Evolutionary conservation across 2,797 vertebrate species (phyloP).

Genomic region (Allobates femoralis): DNA sequence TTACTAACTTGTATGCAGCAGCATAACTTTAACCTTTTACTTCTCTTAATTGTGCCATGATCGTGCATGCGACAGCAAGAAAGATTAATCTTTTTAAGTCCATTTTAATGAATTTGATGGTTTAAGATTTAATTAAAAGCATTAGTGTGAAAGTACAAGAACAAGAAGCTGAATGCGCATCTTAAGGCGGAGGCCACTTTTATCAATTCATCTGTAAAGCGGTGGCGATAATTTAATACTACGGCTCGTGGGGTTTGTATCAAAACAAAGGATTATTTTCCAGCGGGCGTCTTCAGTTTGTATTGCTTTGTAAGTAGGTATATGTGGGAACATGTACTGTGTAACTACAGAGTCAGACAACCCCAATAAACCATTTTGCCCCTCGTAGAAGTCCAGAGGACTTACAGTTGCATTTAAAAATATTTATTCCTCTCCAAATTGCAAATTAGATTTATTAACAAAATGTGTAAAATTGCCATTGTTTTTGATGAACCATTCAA

Average conservation of each 20-base stretch:
- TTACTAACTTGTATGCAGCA: slow-evolving; percentile 55
- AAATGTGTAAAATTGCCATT: too few species aligned
- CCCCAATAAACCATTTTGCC: too few species aligned
- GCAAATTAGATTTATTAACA: too few species aligned
- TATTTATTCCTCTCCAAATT: too few species aligned
- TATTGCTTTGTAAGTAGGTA: neutral
- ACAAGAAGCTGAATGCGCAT: slow-evolving; percentile 27
- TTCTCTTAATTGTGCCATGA: slow-evolving; percentile 59
- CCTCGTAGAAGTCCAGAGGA: too few species aligned
- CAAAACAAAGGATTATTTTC: slow-evolving; percentile 9
- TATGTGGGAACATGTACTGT: neutral
- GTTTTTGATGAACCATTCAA: too few species aligned
- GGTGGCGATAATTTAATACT: slow-evolving; percentile 19
- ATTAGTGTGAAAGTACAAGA: slow-evolving; percentile 50
- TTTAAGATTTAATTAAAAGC: slow-evolving; percentile 63
- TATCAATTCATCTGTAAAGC: slow-evolving; percentile 34
- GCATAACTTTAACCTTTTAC: slow-evolving; percentile 63
- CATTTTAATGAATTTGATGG: slow-evolving; percentile 61
- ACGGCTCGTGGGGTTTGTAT: slow-evolving; percentile 11
- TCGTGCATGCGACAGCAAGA: slow-evolving; percentile 46
- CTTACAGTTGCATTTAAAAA: too few species aligned
- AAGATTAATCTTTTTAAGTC: slow-evolving; percentile 61
- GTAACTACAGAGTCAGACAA: neutral
- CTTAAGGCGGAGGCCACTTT: slow-evolving; percentile 17
- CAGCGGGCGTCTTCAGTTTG: neutral